These are phyloP conservation scores for Raja brachyura DNA, from an alignment of 2,113 vertebrate genomes.

Conservation along the genomic window DNA sequence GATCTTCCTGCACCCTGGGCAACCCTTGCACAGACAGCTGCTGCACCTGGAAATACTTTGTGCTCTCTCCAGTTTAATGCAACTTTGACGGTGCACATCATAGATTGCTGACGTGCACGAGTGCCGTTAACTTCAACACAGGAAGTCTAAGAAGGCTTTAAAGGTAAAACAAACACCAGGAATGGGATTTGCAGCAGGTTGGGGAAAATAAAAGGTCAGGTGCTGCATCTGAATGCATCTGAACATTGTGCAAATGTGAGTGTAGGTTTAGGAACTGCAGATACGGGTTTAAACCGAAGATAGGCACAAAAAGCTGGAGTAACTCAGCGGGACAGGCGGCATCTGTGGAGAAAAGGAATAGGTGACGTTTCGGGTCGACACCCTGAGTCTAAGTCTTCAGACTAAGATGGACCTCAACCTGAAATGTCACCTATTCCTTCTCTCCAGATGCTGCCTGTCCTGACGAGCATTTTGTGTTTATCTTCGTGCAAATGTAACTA, in stretches of 20 bases:
- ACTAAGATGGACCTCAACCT: no score
- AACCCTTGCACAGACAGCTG: neutral
- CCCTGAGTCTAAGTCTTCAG: no score
- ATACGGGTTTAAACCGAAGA: no score
- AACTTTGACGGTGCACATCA: slow-evolving; percentile 29
- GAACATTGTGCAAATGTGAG: neutral
- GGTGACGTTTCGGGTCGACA: no score
- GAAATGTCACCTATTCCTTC: no score
- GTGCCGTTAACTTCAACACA: slow-evolving; percentile 22
- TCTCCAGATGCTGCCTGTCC: no score
- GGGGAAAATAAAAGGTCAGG: neutral
- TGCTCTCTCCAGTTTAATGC: slow-evolving; percentile 25
- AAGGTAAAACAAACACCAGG: neutral
- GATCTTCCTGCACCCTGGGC: neutral
- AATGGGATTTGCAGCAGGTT: neutral
- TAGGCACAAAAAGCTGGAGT: no score
- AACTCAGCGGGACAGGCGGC: no score
- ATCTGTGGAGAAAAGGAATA: no score
- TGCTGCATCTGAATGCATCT: no score
- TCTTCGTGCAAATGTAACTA: neutral
- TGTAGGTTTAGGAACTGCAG: no score
- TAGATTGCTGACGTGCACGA: slow-evolving; percentile 19
- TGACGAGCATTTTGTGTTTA: no score
- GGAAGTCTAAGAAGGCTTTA: neutral
- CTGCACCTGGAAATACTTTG: slow-evolving; percentile 27